These are phyloP conservation scores for Lophochroa leadbeateri DNA, from an alignment of 2,113 vertebrate species.

Conservation along the genomic window DNA sequence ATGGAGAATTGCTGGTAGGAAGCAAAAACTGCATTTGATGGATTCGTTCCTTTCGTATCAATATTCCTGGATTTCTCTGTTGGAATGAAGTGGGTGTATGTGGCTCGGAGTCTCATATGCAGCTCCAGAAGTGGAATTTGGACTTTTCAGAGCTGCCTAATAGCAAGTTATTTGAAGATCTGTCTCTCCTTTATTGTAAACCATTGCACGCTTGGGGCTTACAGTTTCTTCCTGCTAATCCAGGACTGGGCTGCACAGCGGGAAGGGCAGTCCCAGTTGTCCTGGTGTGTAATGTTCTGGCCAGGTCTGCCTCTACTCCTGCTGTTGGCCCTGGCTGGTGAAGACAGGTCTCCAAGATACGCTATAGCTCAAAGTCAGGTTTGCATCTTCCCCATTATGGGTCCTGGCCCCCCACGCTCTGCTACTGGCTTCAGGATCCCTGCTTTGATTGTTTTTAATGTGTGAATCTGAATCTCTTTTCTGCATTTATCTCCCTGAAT, in stretches of 20 bases:
- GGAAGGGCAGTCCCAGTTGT: neutral
- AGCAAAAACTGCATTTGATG: neutral
- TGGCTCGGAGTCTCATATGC: accelerated
- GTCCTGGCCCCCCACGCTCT: neutral
- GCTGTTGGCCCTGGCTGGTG: neutral
- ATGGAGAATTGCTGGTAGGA: neutral
- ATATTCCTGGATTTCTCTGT: neutral
- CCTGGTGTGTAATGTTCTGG: accelerated
- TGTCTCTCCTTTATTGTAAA: neutral
- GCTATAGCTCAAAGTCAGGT: neutral
- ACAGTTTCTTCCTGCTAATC: neutral
- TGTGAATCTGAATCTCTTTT: neutral
- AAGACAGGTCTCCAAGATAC: neutral
- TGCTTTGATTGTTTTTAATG: neutral
- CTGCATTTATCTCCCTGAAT: neutral
- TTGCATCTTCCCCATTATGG: neutral
- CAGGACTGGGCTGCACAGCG: neutral
- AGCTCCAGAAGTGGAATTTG: neutral
- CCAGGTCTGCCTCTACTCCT: neutral
- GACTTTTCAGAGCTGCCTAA: neutral
- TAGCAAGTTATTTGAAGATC: neutral
- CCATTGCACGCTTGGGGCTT: neutral
- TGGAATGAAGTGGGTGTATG: accelerated
- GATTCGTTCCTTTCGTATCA: neutral
- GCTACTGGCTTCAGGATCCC: neutral